Conservation (phyloP, 2,113 vertebrate species). For the Dendropsophus ebraccatus region DNA sequence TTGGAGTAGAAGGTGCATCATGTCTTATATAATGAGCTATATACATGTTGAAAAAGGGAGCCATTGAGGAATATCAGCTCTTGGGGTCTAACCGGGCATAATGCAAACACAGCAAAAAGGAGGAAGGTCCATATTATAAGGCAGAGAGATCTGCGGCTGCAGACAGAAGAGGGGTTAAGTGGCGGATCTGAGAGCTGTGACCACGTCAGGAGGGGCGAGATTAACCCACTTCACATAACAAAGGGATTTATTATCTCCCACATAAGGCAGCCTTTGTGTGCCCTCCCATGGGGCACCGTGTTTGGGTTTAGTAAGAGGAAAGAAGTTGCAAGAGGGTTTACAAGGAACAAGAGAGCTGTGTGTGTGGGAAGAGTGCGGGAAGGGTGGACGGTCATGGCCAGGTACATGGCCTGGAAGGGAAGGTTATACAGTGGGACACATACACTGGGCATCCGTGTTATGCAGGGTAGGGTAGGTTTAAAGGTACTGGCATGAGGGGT, state of each 20-base stretch:
- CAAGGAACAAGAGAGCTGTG: background rate
- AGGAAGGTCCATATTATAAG: too few relatives aligned
- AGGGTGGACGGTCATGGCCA: background rate
- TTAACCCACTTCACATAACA: constrained; percentile 35
- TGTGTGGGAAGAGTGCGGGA: background rate
- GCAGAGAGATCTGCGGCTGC: too few relatives aligned
- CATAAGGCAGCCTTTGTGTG: constrained; percentile 36
- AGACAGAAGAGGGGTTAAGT: background rate
- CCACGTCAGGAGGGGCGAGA: constrained; percentile 7
- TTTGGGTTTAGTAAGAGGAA: background rate
- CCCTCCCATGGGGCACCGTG: background rate
- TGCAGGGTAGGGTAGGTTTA: too few relatives aligned
- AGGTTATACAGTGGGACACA: too few relatives aligned
- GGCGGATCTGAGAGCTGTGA: background rate
- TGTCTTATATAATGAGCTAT: background rate
- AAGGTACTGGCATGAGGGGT: too few relatives aligned
- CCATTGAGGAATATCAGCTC: too few relatives aligned
- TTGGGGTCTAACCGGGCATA: too few relatives aligned
- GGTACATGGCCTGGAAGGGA: background rate
- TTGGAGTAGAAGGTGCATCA: background rate
- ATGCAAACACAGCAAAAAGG: too few relatives aligned
- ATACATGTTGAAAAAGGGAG: too few relatives aligned
- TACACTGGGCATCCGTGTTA: too few relatives aligned
- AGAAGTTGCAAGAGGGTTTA: background rate
- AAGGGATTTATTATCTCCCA: constrained; percentile 28